phyloP scores from a whole-genome alignment of 2,888 invertebrate genomes.

The Rhabditoides inermis region DNA sequence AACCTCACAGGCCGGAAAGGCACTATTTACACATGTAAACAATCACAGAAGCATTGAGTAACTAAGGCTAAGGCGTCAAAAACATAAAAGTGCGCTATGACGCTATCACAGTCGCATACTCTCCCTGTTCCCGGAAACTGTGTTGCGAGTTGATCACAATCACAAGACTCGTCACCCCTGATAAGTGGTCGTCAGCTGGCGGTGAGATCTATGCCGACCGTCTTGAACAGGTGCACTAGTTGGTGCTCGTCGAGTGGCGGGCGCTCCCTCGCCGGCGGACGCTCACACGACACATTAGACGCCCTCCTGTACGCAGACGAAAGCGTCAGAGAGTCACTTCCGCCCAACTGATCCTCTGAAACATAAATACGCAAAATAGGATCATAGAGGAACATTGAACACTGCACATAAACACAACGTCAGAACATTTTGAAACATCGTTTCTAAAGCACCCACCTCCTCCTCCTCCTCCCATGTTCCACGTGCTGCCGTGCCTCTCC shows the following conservation, averaged over 20 bases:
- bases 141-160: background rate
- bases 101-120: background rate
- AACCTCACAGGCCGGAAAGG: too few relatives aligned
- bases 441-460: too few relatives aligned
- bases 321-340: background rate
- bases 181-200: background rate
- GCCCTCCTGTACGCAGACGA: too few relatives aligned
- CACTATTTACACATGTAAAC: too few relatives aligned
- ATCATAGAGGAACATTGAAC: too few relatives aligned
- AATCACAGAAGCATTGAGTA: too few relatives aligned
- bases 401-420: too few relatives aligned
- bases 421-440: too few relatives aligned
- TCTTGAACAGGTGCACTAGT: conserved; percentile 17
- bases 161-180: background rate
- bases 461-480: too few relatives aligned
- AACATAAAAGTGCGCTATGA: background rate
- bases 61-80: too few relatives aligned
- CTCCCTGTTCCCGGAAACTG: background rate
- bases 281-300: conserved; percentile 17
- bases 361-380: background rate
- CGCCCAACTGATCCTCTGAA: background rate
- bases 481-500: background rate
- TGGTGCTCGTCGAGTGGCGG: conserved; percentile 18
- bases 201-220: conserved; percentile 16
- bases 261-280: background rate